These are phyloP conservation scores for Eilema caniola DNA, from an alignment of 2,888 invertebrate species.

Conservation along the genomic window DNA sequence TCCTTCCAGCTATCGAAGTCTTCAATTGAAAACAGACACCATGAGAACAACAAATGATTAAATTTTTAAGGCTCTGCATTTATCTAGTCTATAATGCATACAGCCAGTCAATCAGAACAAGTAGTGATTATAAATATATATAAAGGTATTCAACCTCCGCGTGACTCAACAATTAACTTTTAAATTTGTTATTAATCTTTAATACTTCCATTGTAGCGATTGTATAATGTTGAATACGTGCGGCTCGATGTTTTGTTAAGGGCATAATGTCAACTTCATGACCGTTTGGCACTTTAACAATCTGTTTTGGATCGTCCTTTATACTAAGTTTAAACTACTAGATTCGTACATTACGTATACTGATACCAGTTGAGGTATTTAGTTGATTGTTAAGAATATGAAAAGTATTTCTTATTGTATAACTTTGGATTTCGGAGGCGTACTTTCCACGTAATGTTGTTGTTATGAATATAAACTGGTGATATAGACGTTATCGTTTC, in stretches of 20 bases:
- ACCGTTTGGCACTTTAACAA: not conserved
- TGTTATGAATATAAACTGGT: too few relatives aligned
- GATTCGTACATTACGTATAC: too few relatives aligned
- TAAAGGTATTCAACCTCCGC: not conserved
- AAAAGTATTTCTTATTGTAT: too few relatives aligned
- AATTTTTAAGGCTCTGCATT: not conserved
- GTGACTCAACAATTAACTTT: not conserved
- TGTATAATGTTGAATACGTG: slow-evolving; percentile 11
- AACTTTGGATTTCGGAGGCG: too few relatives aligned
- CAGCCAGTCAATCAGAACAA: not conserved
- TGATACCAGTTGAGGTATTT: too few relatives aligned
- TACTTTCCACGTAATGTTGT: too few relatives aligned
- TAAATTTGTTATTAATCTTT: slow-evolving; percentile 6
- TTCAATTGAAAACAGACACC: too few relatives aligned
- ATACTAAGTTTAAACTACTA: not conserved
- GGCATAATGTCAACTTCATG: slow-evolving; percentile 5
- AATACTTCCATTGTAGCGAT: slow-evolving; percentile 12
- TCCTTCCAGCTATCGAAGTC: too few relatives aligned
- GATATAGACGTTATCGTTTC: too few relatives aligned
- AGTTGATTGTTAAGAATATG: too few relatives aligned
- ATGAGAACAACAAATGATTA: too few relatives aligned
- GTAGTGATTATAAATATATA: not conserved
- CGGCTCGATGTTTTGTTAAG: slow-evolving; percentile 10
- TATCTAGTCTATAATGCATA: not conserved
- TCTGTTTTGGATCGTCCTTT: not conserved